phyloP scores from a whole-genome alignment of 2,113 vertebrate species.

The Channa argus region DNA sequence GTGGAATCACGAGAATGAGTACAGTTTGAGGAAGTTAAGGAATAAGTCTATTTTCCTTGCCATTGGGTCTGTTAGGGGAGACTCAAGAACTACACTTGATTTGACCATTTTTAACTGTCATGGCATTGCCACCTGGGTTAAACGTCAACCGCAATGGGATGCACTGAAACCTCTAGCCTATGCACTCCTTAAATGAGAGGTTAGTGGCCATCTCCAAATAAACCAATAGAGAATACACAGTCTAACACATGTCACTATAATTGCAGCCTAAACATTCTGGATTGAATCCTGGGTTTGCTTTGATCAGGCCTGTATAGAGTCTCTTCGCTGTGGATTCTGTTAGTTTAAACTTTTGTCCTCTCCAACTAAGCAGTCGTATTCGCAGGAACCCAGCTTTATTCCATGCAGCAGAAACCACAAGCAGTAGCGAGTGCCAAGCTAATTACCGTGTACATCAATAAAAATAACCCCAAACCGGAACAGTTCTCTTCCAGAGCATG shows the following conservation, averaged over 20 bases:
- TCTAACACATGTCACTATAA: slow-evolving; percentile 70
- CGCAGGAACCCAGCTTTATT: slow-evolving; percentile 67
- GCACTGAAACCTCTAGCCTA: slow-evolving; percentile 45
- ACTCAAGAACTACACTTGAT: slow-evolving; percentile 51
- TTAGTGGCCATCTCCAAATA: slow-evolving; percentile 71
- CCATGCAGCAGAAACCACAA: slow-evolving; percentile 82
- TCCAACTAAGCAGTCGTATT: slow-evolving; percentile 49
- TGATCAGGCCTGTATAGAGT: slow-evolving; percentile 67
- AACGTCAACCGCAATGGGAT: slow-evolving; percentile 42
- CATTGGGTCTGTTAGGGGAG: slow-evolving; percentile 30
- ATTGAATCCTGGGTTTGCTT: slow-evolving; percentile 62
- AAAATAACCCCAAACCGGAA: slow-evolving; percentile 84
- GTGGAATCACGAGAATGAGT: slow-evolving; percentile 29
- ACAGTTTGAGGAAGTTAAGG: slow-evolving; percentile 25
- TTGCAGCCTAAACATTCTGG: slow-evolving; percentile 77
- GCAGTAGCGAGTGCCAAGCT: slow-evolving; percentile 80
- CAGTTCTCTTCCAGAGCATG: slow-evolving; percentile 72
- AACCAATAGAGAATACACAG: slow-evolving; percentile 63
- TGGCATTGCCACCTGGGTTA: slow-evolving; percentile 34
- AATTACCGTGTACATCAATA: slow-evolving; percentile 85
- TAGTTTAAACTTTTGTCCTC: slow-evolving; percentile 83
- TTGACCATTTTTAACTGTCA: slow-evolving; percentile 52
- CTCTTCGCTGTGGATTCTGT: slow-evolving; percentile 63
- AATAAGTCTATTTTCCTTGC: slow-evolving; percentile 26
- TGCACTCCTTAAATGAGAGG: slow-evolving; percentile 65